These are phyloP conservation scores for Scomber scombrus DNA, from an alignment of 2,113 vertebrate species.

Conservation along the genomic window DNA sequence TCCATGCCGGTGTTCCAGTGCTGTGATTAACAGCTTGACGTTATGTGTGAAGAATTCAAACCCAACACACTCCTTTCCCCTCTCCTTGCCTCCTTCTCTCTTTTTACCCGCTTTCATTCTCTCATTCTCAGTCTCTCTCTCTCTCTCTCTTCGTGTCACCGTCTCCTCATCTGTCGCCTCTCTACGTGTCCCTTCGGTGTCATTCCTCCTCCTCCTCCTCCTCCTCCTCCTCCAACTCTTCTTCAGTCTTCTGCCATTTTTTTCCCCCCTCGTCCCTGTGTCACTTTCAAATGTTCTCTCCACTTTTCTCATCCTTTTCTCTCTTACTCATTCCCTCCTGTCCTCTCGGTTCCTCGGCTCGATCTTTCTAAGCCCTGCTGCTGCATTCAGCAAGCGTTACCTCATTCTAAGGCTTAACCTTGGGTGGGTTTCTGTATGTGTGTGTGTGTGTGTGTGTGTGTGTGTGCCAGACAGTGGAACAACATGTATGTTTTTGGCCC, in stretches of 20 bases:
- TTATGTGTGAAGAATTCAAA: constrained; percentile 83
- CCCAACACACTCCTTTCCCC: constrained; percentile 41
- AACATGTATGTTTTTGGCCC: constrained; percentile 42
- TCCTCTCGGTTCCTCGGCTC: constrained; percentile 38
- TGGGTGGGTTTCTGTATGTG: constrained; percentile 33
- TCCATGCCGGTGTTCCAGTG: constrained; percentile 68
- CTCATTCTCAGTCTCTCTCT: neutral
- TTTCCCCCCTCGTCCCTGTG: constrained; percentile 17
- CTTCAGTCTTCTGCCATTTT: constrained; percentile 9
- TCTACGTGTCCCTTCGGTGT: constrained; percentile 32
- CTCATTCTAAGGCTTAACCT: constrained; percentile 70
- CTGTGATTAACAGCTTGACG: constrained; percentile 83
- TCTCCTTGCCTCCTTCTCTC: neutral
- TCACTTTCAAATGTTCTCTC: constrained; percentile 36
- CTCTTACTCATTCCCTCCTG: constrained; percentile 68
- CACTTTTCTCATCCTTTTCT: constrained; percentile 29
- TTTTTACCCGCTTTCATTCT: no score
- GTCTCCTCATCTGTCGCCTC: constrained; percentile 2
- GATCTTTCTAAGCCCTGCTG: constrained; percentile 56
- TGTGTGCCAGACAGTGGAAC: constrained; percentile 12
- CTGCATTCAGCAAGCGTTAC: constrained; percentile 68
- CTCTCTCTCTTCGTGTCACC: constrained; percentile 8
- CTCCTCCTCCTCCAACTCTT: neutral
- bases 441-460: constrained; percentile 15
- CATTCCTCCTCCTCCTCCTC: constrained; percentile 17